Conservation (phyloP, 2,797 vertebrate genomes). For the Sebastes steindachneri region DNA sequence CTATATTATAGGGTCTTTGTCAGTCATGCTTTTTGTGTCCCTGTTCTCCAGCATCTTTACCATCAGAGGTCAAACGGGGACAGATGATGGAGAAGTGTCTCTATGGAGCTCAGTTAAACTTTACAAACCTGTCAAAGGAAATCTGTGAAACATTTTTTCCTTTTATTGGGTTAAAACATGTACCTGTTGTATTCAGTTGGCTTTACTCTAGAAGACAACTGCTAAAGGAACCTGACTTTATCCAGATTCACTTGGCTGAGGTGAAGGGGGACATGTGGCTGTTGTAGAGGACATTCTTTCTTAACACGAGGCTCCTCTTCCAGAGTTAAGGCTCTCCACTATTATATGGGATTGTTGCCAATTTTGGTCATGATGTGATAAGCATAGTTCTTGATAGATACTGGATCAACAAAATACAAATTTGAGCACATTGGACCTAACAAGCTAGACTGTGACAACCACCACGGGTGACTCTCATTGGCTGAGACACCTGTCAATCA, state of each 20-base stretch:
- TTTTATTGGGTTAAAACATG: neutral
- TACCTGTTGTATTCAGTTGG: neutral
- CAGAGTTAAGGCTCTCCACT: neutral
- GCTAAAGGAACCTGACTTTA: neutral
- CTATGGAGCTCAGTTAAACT: neutral
- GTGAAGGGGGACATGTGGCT: neutral
- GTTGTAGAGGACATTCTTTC: neutral
- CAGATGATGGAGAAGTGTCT: neutral
- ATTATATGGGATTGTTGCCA: neutral
- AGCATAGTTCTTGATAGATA: neutral
- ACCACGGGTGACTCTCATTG: neutral
- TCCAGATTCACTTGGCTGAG: neutral
- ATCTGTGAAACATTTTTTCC: neutral
- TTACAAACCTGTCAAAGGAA: neutral
- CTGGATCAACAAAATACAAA: neutral
- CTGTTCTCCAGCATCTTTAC: neutral
- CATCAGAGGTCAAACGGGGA: neutral
- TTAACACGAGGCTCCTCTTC: neutral
- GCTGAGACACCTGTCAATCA: neutral
- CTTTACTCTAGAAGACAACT: neutral
- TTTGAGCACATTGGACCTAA: neutral
- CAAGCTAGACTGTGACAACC: neutral
- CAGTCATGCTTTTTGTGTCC: neutral
- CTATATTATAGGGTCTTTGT: neutral
- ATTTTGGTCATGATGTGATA: neutral